phyloP scores from a whole-genome alignment of 2,113 vertebrate genomes.

The Martes martes region DNA sequence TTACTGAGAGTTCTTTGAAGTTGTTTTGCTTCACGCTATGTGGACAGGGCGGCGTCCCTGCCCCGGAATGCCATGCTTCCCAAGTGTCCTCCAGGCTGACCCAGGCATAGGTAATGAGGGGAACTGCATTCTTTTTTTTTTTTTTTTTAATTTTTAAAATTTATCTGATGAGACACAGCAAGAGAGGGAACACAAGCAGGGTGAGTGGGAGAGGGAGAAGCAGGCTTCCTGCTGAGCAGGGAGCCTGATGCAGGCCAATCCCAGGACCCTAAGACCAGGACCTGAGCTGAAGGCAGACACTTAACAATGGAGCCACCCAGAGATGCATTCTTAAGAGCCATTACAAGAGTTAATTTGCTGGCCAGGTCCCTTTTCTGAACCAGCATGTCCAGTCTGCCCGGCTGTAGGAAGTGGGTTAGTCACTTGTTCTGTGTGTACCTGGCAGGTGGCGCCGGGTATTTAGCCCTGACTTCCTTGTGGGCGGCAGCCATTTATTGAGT shows the following conservation, averaged over 20 bases:
- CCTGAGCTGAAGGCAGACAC: too few species aligned
- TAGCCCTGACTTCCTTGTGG: slow-evolving; percentile 27
- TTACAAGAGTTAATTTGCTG: not conserved
- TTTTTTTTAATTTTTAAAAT: too few species aligned
- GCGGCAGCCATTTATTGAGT: not conserved
- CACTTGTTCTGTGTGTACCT: not conserved
- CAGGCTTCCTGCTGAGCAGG: too few species aligned
- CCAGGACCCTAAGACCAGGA: too few species aligned
- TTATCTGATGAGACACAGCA: too few species aligned
- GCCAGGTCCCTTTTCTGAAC: not conserved
- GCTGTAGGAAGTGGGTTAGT: not conserved
- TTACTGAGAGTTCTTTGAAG: not conserved
- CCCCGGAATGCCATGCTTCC: not conserved
- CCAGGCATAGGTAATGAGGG: not conserved
- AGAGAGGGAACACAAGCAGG: too few species aligned
- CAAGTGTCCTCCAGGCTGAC: not conserved
- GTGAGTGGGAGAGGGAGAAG: too few species aligned
- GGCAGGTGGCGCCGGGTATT: not conserved
- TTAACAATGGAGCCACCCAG: too few species aligned
- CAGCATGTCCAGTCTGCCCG: not conserved
- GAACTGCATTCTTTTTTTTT: not conserved
- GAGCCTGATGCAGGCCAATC: too few species aligned
- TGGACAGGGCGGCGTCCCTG: not conserved
- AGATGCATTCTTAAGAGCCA: not conserved
- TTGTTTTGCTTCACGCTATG: not conserved